phyloP scores from a whole-genome alignment of 2,113 vertebrate species.

The Chloropsis hardwickii region DNA sequence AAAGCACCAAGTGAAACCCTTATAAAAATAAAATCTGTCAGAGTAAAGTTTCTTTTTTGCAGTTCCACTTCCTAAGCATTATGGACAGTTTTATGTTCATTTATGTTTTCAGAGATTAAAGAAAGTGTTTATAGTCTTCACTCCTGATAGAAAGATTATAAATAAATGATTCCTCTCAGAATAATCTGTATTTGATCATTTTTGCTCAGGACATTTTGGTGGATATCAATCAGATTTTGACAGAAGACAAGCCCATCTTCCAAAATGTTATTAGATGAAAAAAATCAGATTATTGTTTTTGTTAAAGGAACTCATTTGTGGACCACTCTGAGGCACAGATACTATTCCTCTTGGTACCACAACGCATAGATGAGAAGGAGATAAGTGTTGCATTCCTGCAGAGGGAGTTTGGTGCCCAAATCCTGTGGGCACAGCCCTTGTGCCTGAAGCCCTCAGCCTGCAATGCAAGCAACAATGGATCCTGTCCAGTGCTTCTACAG shows the following conservation, averaged over 20 bases:
- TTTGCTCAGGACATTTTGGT: background rate
- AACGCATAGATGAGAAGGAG: background rate
- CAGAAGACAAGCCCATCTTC: background rate
- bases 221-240: background rate
- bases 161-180: background rate
- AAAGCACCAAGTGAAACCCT: background rate
- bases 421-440: background rate
- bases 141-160: background rate
- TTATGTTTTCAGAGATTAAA: background rate
- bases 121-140: background rate
- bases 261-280: background rate
- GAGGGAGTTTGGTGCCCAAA: background rate
- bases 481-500: background rate
- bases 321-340: background rate
- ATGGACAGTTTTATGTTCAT: background rate
- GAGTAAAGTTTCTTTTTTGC: background rate
- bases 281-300: background rate
- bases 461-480: background rate
- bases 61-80: background rate
- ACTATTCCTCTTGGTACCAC: background rate
- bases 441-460: background rate
- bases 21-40: background rate
- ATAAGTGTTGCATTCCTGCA: background rate
- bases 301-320: background rate
- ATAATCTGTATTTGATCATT: background rate